These are phyloP conservation scores for Oryzaephilus surinamensis DNA, from an alignment of 1,140 invertebrate genomes.

Conservation along the genomic window DNA sequence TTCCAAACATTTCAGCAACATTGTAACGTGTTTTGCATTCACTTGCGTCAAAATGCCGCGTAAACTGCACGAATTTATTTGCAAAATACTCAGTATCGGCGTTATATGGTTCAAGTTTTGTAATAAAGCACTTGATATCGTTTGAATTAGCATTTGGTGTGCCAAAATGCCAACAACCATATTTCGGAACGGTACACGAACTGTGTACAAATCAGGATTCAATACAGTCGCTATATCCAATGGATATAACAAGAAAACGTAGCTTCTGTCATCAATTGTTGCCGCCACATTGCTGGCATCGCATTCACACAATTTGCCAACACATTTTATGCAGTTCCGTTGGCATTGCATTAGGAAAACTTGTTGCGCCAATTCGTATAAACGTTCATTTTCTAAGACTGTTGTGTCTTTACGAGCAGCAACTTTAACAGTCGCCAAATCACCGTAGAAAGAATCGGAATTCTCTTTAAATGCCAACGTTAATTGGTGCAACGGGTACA, in stretches of 20 bases:
- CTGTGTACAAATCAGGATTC: slow-evolving; percentile 69
- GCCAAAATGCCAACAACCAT: slow-evolving; percentile 79
- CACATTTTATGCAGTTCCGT: slow-evolving; percentile 33
- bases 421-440: slow-evolving; percentile 85
- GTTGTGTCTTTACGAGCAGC: slow-evolving; percentile 78
- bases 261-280: slow-evolving; percentile 73
- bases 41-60: slow-evolving; percentile 44
- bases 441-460: slow-evolving; percentile 88
- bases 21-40: slow-evolving; percentile 47
- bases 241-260: slow-evolving; percentile 81
- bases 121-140: slow-evolving; percentile 74
- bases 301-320: slow-evolving; percentile 24
- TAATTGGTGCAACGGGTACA: slow-evolving; percentile 73
- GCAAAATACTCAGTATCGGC: slow-evolving; percentile 45
- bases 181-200: slow-evolving; percentile 74
- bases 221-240: slow-evolving; percentile 56
- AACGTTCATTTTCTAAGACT: slow-evolving; percentile 64
- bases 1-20: slow-evolving; percentile 67
- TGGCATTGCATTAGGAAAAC: slow-evolving; percentile 49
- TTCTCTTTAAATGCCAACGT: slow-evolving; percentile 78
- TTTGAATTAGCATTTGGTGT: slow-evolving; percentile 84
- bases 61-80: slow-evolving; percentile 45
- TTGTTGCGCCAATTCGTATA: slow-evolving; percentile 80
- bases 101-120: slow-evolving; percentile 52
- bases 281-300: slow-evolving; percentile 34